Evolutionary conservation across 1,140 invertebrate species (phyloP), one percentile per base, ranked within the genome.

Genomic region (Lethrus apterus): DNA sequence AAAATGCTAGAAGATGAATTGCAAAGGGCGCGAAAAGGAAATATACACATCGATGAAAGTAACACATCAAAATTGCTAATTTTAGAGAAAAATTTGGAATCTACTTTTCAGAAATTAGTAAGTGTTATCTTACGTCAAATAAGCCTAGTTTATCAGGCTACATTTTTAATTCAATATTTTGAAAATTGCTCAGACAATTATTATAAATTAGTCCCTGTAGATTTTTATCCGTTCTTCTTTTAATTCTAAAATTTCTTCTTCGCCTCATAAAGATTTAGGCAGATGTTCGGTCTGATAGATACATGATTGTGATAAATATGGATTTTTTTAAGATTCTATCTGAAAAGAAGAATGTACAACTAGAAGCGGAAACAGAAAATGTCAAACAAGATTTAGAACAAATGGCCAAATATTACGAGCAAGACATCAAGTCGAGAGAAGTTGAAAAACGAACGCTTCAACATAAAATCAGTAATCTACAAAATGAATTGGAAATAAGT

Each of bases 331-430:
- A 54, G 60, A 26, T 65, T 38, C 44, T 65, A 38, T 65, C 63
- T 23, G 67, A 69, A 50, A 59, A 63, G 19, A 51, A 63, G 45
- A 67, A 63, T 34, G 62, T 68, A 29, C 62, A 66, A 46, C 38
- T 67, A 7, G 48, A 46, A 15, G 56, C 64, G 2, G 64, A 69
- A 55, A 62, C 56, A 34, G 59, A 63, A 26, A 55, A 50, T 30
- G 40, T 68, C n/a, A 64, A 60, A 55, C 57, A 56, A 40, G 66
- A 69, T 42, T 51, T 67, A 32, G 58, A 68, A 29, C 60, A 67
- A 48, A 60, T 68, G 56, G 52, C 59, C 1, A 51, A 54, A n/a
- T 43, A 55, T 15, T 65, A 62, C 36, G 58, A 68, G 46, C 58
- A 56, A 49, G 61, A 66, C 44, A 55, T 63, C 14, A 62, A 61